These are phyloP conservation scores for Shargacucullia verbasci DNA, from an alignment of 2,888 invertebrate species.

Conservation along the genomic window DNA sequence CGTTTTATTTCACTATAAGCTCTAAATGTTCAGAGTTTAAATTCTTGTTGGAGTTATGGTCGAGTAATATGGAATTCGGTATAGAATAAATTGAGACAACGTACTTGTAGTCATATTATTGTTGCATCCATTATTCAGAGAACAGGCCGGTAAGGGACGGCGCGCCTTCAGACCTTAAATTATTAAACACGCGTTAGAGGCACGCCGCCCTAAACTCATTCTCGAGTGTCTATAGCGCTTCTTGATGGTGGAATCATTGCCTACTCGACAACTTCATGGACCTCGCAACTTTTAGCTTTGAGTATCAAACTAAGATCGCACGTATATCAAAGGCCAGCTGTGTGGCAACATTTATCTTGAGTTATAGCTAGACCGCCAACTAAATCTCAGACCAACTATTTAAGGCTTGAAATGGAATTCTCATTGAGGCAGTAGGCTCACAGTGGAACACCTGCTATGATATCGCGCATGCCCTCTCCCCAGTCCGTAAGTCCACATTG, in stretches of 20 bases:
- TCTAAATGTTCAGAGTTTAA: constrained; percentile 37
- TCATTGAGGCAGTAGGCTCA: constrained; percentile 85
- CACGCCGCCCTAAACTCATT: constrained; percentile 80
- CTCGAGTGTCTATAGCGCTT: constrained; percentile 70
- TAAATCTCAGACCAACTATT: constrained; percentile 78
- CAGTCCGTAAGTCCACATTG: constrained; percentile 85
- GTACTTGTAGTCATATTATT: constrained; percentile 79
- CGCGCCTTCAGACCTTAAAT: constrained; percentile 77
- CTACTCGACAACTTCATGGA: constrained; percentile 49
- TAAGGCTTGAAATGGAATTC: constrained; percentile 82
- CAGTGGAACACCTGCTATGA: constrained; percentile 86
- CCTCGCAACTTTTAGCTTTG: constrained; percentile 47
- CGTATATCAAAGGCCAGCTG: constrained; percentile 33
- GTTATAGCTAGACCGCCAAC: constrained; percentile 58
- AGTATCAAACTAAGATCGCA: constrained; percentile 42
- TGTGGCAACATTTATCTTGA: constrained; percentile 53
- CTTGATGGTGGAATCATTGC: constrained; percentile 77
- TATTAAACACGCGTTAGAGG: constrained; percentile 87
- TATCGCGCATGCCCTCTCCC: constrained; percentile 86
- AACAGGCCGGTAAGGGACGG: constrained; percentile 76
- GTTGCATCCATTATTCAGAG: constrained; percentile 86
- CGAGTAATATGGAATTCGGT: constrained; percentile 54
- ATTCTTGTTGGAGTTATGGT: constrained; percentile 39
- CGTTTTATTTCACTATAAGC: constrained; percentile 33
- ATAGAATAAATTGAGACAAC: constrained; percentile 75